Evolutionary conservation across 1,140 invertebrate genomes (phyloP).

Genomic region (Manduca sexta): DNA sequence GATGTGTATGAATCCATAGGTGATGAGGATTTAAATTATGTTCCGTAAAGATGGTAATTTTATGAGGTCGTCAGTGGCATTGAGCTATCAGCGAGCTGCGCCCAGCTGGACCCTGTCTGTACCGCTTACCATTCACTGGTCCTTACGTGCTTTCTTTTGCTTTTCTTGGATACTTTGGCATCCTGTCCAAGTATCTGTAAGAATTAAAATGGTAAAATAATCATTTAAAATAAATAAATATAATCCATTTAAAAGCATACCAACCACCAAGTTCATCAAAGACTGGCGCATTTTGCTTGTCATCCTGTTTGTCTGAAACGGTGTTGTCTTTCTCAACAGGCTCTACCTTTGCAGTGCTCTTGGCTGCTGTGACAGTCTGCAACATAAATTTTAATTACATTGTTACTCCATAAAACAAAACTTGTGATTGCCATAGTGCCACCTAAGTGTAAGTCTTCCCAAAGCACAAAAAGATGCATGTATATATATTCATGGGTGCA

Average conservation of each 20-base stretch:
- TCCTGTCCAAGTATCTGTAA: slow-evolving; percentile 78
- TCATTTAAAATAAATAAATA: no score
- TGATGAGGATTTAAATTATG: no score
- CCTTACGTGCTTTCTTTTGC: slow-evolving; percentile 80
- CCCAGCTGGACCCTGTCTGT: slow-evolving; percentile 25
- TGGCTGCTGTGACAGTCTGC: neutral
- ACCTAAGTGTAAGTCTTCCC: no score
- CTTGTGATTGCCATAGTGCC: no score
- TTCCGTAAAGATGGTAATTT: slow-evolving; percentile 39
- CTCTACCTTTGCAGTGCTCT: slow-evolving; percentile 27
- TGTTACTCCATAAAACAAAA: no score
- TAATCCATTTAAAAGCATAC: no score
- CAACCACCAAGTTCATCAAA: slow-evolving; percentile 83
- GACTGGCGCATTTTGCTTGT: slow-evolving; percentile 51
- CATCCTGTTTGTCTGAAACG: slow-evolving; percentile 53
- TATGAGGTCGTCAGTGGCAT: slow-evolving; percentile 50
- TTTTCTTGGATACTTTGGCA: slow-evolving; percentile 77
- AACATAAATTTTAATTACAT: neutral
- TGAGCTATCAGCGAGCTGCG: slow-evolving; percentile 49
- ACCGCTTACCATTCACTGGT: slow-evolving; percentile 71
- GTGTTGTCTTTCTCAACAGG: slow-evolving; percentile 38
- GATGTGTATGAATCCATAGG: neutral
- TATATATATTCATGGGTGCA: no score
- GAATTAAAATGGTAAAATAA: no score
- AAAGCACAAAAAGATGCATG: no score